Evolutionary conservation across 2,797 vertebrate species (phyloP), one percentile per base, ranked within the genome.

Genomic region (Sphenodon punctatus): DNA sequence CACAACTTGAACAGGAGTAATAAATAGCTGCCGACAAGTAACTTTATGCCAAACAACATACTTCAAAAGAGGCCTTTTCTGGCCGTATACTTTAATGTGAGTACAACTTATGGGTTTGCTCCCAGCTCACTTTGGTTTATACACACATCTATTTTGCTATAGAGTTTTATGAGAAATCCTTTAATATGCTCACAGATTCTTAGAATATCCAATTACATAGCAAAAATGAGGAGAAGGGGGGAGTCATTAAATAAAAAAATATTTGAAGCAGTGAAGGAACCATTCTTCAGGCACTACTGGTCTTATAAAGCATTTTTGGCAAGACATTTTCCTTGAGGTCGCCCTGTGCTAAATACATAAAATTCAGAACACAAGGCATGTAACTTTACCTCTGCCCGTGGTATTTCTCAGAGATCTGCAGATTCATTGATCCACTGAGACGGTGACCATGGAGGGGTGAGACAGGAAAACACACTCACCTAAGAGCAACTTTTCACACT

Each of bases 161-260:
- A 65, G 19, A 82, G 9, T 70, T 80, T 84, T 67, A 59, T 74
- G 45, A 51, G 41, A 63, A 80, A 61, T 8, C 14, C 82, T 87
- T 83, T 75, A 32, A 38, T 51, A 4, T 42, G 48, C 56, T 71
- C 42, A 25, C 6, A n/a, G 42, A 39, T 49, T 60, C 67, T 70
- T 68, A 67, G 32, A 32, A 71, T 69, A 67, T 66, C 71, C 81
- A 69, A 87, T 84, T 86, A 74, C 10, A 23, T 75, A 67, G 74
- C 53, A 53, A 80, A 71, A 80, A 27, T 46, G 49, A 30, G 11
- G 25, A 32, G 22, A 39, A 65, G 45, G 36, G 16, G 10, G 15
- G 6, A 38, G 13, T 48, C 73, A 59, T 13, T 81, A 66, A 75
- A 86, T n/a, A 88, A 72, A 19, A 67, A 90, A 74, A 55, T 43